These are phyloP conservation scores for Melipona bicolor DNA, from an alignment of 2,888 invertebrate species.

Conservation along the genomic window DNA sequence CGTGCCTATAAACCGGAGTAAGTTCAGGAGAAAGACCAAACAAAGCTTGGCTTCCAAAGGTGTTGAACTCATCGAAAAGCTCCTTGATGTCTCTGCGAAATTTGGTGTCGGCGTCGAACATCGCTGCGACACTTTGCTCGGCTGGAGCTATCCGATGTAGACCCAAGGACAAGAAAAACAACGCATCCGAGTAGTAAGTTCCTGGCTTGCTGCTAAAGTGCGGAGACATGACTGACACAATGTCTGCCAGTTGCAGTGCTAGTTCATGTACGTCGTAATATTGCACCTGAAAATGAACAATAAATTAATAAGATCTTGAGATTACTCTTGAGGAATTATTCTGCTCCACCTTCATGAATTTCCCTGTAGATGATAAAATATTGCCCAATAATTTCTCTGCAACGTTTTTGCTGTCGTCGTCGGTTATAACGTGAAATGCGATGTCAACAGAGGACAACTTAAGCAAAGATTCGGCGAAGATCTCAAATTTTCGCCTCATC, in stretches of 20 bases:
- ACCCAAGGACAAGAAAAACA: slow-evolving; percentile 92
- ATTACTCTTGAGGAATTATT: neutral
- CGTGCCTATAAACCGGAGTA: slow-evolving; percentile 92
- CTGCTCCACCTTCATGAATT: slow-evolving; percentile 82
- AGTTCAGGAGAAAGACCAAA: slow-evolving; percentile 91
- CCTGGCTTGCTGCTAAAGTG: slow-evolving; percentile 90
- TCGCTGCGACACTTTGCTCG: slow-evolving; percentile 87
- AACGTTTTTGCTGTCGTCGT: slow-evolving; percentile 86
- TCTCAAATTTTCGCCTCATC: slow-evolving; percentile 85
- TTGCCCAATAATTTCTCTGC: slow-evolving; percentile 85
- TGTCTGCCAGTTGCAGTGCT: slow-evolving; percentile 86
- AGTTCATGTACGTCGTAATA: slow-evolving; percentile 88
- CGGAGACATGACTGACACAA: slow-evolving; percentile 88
- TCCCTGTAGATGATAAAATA: slow-evolving; percentile 79
- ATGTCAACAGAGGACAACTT: slow-evolving; percentile 85
- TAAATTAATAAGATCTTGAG: neutral
- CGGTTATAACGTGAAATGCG: slow-evolving; percentile 87
- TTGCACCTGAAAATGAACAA: slow-evolving; percentile 82
- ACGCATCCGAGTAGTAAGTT: slow-evolving; percentile 91
- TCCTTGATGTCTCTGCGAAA: slow-evolving; percentile 89
- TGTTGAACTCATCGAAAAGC: slow-evolving; percentile 88
- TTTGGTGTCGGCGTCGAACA: slow-evolving; percentile 92
- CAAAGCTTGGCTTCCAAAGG: slow-evolving; percentile 87
- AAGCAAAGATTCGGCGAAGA: slow-evolving; percentile 85
- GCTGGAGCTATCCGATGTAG: slow-evolving; percentile 88